A percentile compares a stretch with the other conserved stretches of the same genome.
Evolutionary conservation across 2,113 vertebrate genomes (phyloP).

Genomic region (Sinocyclocheilus anophthalmus): DNA sequence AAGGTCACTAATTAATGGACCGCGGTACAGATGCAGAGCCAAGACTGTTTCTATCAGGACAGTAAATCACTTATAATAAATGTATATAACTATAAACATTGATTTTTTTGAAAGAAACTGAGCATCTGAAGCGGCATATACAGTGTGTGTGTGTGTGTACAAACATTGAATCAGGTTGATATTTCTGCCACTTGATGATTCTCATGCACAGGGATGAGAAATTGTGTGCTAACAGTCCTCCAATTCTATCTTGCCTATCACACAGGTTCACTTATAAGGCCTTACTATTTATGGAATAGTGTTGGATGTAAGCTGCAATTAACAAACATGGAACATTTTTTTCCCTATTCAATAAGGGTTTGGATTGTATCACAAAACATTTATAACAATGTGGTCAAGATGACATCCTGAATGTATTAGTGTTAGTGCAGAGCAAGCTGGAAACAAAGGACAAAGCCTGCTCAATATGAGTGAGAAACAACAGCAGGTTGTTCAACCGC

Average conservation of each 20-base stretch:
- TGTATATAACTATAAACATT: background rate
- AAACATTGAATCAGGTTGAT: background rate
- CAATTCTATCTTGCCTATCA: background rate
- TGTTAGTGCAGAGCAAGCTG: conserved; percentile 1
- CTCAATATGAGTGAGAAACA: conserved; percentile 41
- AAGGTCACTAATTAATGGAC: background rate
- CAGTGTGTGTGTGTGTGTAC: too few relatives aligned
- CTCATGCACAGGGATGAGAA: background rate
- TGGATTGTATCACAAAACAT: background rate
- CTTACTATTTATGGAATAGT: background rate
- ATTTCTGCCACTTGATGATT: background rate
- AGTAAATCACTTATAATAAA: background rate
- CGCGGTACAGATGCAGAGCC: background rate
- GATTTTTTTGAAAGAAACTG: background rate
- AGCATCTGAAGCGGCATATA: background rate
- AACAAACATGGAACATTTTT: background rate
- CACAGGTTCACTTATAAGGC: background rate
- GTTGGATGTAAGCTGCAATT: conserved; percentile 18
- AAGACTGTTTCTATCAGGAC: background rate
- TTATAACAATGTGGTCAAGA: conserved; percentile 15
- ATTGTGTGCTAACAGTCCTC: background rate
- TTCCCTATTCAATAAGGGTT: background rate
- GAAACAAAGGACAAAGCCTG: conserved; percentile 44
- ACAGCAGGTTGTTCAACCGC: conserved; percentile 42
- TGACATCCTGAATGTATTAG: conserved; percentile 24